Evolutionary conservation across 2,797 vertebrate genomes (phyloP).

Genomic region (Sebastes jordani): DNA sequence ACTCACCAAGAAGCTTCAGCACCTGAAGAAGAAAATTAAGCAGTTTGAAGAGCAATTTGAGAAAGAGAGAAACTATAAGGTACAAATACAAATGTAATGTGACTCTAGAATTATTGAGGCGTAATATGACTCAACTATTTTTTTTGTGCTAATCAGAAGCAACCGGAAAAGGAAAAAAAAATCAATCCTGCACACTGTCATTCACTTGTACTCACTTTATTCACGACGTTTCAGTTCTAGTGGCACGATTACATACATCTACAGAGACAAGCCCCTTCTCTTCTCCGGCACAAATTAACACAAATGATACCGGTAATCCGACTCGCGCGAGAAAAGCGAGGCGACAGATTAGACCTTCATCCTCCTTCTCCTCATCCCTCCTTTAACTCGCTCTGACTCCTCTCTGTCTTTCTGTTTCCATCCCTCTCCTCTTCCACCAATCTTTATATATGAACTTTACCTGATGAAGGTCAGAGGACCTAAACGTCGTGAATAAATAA

Average conservation of each 20-base stretch:
- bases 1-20: conserved; percentile 95
- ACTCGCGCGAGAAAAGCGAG: too few relatives aligned
- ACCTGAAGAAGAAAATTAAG: conserved; percentile 95
- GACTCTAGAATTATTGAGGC: background rate
- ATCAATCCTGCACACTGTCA: background rate
- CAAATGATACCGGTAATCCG: too few relatives aligned
- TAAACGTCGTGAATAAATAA: background rate
- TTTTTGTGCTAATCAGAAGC: background rate
- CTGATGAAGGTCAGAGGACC: background rate
- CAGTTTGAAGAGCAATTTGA: conserved; percentile 99
- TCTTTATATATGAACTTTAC: background rate
- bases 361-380: background rate
- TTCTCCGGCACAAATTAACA: too few relatives aligned
- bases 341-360: background rate
- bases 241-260: too few relatives aligned
- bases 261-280: too few relatives aligned
- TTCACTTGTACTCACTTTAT: background rate
- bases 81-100: conserved; percentile 48
- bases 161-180: background rate
- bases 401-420: background rate
- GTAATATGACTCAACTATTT: background rate
- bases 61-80: conserved; percentile 95
- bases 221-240: background rate
- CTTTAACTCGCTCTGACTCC: background rate
- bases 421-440: background rate